phyloP scores from a whole-genome alignment of 2,113 vertebrate species.

The Zosterops hypoxanthus region DNA sequence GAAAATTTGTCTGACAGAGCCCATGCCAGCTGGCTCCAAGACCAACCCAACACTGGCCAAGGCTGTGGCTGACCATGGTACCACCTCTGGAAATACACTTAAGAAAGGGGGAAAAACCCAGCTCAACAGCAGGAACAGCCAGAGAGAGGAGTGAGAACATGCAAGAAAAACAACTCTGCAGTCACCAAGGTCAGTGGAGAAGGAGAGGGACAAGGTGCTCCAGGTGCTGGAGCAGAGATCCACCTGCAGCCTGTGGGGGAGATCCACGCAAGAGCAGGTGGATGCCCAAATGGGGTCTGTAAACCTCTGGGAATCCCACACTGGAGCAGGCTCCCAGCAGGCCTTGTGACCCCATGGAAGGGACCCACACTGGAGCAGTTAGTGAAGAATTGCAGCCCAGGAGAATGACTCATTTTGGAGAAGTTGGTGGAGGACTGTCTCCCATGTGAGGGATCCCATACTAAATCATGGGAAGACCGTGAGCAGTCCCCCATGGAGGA shows the following conservation, averaged over 20 bases:
- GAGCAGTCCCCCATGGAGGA: neutral
- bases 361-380: neutral
- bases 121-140: neutral
- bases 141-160: neutral
- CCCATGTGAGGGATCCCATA: neutral
- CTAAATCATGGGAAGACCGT: neutral
- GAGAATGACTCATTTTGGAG: neutral
- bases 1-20: neutral
- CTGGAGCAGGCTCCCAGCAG: neutral
- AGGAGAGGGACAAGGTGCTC: neutral
- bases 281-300: neutral
- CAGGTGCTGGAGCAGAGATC: neutral
- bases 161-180: neutral
- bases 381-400: neutral
- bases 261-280: neutral
- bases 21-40: neutral
- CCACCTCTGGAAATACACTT: neutral
- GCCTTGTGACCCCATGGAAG: neutral
- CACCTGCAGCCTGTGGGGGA: neutral
- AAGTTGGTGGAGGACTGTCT: neutral
- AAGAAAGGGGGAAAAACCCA: neutral
- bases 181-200: neutral
- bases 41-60: neutral
- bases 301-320: neutral
- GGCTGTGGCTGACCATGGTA: neutral